These are phyloP conservation scores for Ctenoplectra terminalis DNA, from an alignment of 1,140 invertebrate species.

Conservation along the genomic window DNA sequence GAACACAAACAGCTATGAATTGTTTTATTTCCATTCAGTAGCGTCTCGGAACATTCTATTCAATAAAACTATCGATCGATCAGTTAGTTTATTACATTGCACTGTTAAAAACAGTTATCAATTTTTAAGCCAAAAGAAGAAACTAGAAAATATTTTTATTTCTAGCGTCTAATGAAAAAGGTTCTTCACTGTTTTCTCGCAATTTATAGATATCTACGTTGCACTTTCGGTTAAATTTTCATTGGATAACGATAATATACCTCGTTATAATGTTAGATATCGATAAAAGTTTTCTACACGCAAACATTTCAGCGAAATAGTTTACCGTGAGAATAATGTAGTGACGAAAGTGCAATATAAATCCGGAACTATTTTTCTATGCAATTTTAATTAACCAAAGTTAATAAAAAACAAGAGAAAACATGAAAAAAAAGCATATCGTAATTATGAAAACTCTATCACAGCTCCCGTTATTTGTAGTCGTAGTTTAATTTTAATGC, in stretches of 20 bases:
- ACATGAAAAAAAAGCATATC: neutral
- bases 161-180: no score
- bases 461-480: neutral
- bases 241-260: conserved; percentile 5
- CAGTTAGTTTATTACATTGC: neutral
- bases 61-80: neutral
- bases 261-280: conserved; percentile 45
- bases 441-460: neutral
- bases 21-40: neutral
- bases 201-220: neutral
- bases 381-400: conserved; percentile 6
- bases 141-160: no score
- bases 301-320: conserved; percentile 9
- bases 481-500: no score
- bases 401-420: neutral
- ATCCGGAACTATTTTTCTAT: neutral
- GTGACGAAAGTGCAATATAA: conserved; percentile 34
- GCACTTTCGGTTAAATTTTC: neutral
- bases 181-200: neutral
- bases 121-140: no score
- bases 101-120: neutral
- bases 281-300: conserved; percentile 42
- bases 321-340: conserved; percentile 24
- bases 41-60: neutral
- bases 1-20: neutral